These are phyloP conservation scores for Ladona fulva DNA, from an alignment of 1,140 invertebrate species.

Conservation along the genomic window DNA sequence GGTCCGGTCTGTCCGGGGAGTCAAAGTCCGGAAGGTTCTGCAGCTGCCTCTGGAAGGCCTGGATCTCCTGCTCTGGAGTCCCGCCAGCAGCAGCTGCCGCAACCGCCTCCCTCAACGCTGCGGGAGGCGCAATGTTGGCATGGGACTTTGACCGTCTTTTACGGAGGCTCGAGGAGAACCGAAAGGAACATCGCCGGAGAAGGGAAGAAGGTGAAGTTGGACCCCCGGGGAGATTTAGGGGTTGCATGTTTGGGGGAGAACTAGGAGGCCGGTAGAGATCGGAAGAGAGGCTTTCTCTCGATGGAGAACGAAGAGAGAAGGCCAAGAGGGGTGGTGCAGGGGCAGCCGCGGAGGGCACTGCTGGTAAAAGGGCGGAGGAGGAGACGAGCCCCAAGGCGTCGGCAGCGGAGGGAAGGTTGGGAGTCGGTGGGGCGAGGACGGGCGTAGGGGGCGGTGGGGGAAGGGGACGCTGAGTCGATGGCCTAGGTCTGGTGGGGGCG, in stretches of 20 bases:
- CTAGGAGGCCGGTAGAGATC: conserved; percentile 14
- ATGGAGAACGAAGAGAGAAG: conserved; percentile 31
- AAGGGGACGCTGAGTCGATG: conserved; percentile 25
- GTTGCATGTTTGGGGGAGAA: conserved; percentile 12
- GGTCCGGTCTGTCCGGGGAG: conserved; percentile 29
- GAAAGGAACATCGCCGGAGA: neutral
- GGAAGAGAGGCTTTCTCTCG: conserved; percentile 29
- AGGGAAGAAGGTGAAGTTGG: neutral
- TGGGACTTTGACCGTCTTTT: conserved; percentile 33
- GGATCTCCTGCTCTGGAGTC: conserved; percentile 41
- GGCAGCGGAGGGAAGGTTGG: neutral
- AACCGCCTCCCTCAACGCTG: conserved; percentile 21
- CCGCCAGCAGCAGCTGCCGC: conserved; percentile 24
- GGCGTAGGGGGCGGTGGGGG: neutral
- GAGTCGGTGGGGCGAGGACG: neutral
- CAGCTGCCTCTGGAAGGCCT: conserved; percentile 43
- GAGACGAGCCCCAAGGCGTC: conserved; percentile 25
- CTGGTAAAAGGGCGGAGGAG: conserved; percentile 21
- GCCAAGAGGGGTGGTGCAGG: conserved; percentile 25
- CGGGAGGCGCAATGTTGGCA: conserved; percentile 28
- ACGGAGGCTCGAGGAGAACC: conserved; percentile 29
- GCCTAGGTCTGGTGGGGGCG: conserved; percentile 22
- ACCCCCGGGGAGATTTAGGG: conserved; percentile 13
- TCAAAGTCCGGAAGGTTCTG: conserved; percentile 44
- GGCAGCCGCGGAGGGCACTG: conserved; percentile 27